A percentile compares a stretch with the other conserved stretches of the same genome.
These are phyloP conservation scores for Drosophila dives DNA, from an alignment of 2,888 invertebrate species.

Conservation along the genomic window DNA sequence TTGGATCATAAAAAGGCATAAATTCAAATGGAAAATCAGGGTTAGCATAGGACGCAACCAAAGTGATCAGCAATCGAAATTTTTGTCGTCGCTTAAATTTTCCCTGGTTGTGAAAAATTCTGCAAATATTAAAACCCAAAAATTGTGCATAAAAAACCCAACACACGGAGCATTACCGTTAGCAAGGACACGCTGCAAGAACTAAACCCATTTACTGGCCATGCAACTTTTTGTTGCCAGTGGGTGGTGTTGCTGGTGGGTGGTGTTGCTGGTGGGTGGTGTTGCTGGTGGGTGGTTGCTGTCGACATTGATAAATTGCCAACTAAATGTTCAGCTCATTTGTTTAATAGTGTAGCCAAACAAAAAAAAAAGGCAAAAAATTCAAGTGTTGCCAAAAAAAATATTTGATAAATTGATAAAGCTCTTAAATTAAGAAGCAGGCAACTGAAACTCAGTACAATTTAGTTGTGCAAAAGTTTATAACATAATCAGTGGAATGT, in stretches of 20 bases:
- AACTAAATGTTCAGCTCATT: slow-evolving; percentile 52
- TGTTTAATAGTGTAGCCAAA: slow-evolving; percentile 39
- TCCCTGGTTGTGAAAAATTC: slow-evolving; percentile 3
- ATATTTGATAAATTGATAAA: slow-evolving; percentile 37
- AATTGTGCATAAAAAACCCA: slow-evolving; percentile 41
- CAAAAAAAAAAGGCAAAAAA: not conserved
- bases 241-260: not conserved
- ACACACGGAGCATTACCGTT: slow-evolving; percentile 41
- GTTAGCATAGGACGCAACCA: slow-evolving; percentile 54
- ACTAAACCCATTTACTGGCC: slow-evolving; percentile 34
- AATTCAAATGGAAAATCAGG: not conserved
- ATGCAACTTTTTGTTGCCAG: slow-evolving; percentile 8
- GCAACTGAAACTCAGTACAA: not conserved
- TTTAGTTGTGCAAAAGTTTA: not conserved
- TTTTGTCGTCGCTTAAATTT: slow-evolving; percentile 16
- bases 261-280: not conserved
- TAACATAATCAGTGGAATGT: not conserved
- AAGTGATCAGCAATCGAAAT: slow-evolving; percentile 30
- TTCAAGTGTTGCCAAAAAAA: slow-evolving; percentile 21
- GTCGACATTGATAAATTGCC: slow-evolving; percentile 52
- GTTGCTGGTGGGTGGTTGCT: not conserved
- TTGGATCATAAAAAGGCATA: accelerated
- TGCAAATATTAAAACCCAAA: slow-evolving; percentile 58
- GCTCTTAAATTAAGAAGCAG: not conserved
- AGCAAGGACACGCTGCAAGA: slow-evolving; percentile 54